Evolutionary conservation across 2,888 invertebrate species (phyloP), one percentile per base, ranked within the genome.

Genomic region (Acrocera orbiculus): DNA sequence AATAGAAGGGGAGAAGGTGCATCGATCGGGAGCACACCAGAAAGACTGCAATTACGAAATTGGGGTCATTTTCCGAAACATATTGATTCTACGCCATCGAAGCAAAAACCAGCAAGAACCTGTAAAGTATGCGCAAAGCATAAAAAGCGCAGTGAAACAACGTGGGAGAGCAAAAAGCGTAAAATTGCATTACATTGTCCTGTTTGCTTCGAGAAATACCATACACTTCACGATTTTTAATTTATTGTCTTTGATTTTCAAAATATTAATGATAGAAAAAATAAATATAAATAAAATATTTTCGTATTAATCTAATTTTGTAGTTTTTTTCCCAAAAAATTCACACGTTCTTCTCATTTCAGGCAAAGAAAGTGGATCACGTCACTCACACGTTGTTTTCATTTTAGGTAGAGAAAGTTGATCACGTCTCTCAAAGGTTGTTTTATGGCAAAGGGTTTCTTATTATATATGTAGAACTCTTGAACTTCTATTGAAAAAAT

Each of bases 81-180:
- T 13, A 30, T 35, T 26, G n/a, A 30, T 17, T 4, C 30, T 13
- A 35, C 30, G 11, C 20, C 22, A 19, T 11, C n/a, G 26, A 35
- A 35, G n/a, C 16, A n/a, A n/a, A 9, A 30, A 14, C 35, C 30
- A 30, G 26, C 26, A 16, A 35, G 25, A 15, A 16, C 8, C 8
- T 26, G 20, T 13, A 23, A 20, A 16, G 35, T 27, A 7, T 34
- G 27, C 22, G 23, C 30, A 20, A 7, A 30, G n/a, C n/a, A n/a
- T n/a, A n/a, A n/a, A n/a, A n/a, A n/a, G n/a, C n/a, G n/a, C n/a
- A n/a, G n/a, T n/a, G 16, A n/a, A 15, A 14, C 31, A 22, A 31
- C 13, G 15, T 31, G 13, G 31, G 13, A 31, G 11, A 24, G 31
- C 24, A 31, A 31, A 31, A 22, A 11, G 8, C 25, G 29, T 29